Base-by-base conservation (phyloP, 1,140 invertebrate genomes). In the Ditylenchus dipsaci region DNA sequence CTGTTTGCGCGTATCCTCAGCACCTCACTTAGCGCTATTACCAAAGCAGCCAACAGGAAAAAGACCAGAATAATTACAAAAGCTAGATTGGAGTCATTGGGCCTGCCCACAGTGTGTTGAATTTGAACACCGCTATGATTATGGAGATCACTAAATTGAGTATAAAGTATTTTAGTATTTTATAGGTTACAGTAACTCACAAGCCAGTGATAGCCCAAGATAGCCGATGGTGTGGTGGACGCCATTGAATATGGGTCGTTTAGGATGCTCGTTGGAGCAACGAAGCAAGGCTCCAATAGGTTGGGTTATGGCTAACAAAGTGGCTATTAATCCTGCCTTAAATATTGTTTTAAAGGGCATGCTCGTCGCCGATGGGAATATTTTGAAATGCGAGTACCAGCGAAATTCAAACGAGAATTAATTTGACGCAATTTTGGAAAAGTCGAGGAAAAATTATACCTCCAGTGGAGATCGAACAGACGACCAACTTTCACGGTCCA, bases 241-340 rank as follows among this genome's bases (percentile, higher is more conserved):
- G 5, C 21, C 19, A 53, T 43, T 43, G 3, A 5, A 33, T 3
- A 29, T 21, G 23, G 19, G 58, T 29, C 43, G 1, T 49, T 71
- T 62, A 11, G 72, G 72, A 7, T 74, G 68, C 38, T 76, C 67
- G 19, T 63, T 47, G 5, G 59, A 66, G 27, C 72, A 74, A 26
- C 72, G 69, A 47, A 65, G 27, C 33, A 74, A 30, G 21, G 72
- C 72, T 15, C 47, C 64, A 27, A 74, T 59, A 17, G 72, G 72
- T 27, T 74, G 72, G 8, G 68, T 57, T 27, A 74, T 33, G 26
- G 72, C 72, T 9, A 74, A 53, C 9, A 74, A 27, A n/a, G 75
- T 73, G 11, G 72, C 38, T 21, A 76, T 30, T n/a, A 61, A 57
- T n/a, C 72, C 72, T n/a, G 64, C 23, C 72, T 74, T 27, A 72